Conservation (phyloP, 2,113 vertebrate species). For the Apodemus speciosus region DNA sequence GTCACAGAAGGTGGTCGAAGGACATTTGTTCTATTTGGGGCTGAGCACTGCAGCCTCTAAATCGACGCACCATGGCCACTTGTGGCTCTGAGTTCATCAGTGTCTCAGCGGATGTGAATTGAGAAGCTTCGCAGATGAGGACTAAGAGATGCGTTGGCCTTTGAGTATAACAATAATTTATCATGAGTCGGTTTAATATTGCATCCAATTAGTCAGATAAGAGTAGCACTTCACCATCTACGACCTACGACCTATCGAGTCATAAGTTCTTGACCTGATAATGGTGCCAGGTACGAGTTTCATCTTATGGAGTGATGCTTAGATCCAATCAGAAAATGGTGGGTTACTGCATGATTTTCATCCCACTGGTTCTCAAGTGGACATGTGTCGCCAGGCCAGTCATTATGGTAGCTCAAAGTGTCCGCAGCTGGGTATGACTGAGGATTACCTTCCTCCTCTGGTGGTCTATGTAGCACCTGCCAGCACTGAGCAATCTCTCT, state of each 20-base stretch:
- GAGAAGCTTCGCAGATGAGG: neutral
- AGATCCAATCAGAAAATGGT: neutral
- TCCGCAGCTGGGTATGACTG: neutral
- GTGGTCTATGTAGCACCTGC: neutral
- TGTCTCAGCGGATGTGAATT: neutral
- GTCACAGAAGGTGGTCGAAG: neutral
- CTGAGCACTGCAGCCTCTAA: neutral
- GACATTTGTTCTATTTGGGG: neutral
- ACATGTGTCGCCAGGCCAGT: neutral
- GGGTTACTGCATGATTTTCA: neutral
- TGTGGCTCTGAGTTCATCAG: neutral
- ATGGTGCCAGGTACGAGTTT: neutral
- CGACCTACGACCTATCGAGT: neutral
- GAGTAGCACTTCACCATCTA: neutral
- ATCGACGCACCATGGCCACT: neutral
- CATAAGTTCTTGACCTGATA: too few relatives aligned
- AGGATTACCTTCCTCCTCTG: neutral
- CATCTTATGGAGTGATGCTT: neutral
- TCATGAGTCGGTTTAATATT: neutral
- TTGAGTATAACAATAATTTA: neutral
- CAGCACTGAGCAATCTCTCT: too few relatives aligned
- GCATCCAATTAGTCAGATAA: neutral
- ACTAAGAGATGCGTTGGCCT: neutral
- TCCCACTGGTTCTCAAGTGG: neutral
- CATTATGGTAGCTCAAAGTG: neutral